Base-by-base conservation (phyloP, 2,113 vertebrate genomes). In the Mormyrus lacerda region DNA sequence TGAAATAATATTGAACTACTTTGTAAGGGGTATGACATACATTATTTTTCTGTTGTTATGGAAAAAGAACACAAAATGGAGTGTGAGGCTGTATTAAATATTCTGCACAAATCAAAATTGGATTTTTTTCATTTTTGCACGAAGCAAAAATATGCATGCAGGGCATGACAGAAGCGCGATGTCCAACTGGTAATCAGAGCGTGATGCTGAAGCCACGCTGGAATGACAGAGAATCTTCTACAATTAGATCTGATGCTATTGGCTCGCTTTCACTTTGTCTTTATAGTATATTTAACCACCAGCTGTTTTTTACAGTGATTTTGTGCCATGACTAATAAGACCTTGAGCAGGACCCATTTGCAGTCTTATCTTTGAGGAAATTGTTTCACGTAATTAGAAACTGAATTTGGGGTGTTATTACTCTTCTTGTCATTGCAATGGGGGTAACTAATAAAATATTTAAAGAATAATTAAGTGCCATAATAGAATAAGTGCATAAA, bases 381-480 rank as follows among this genome's bases (percentile, higher is more conserved):
- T 92, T 92, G 91, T 91, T 91, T 69, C 92, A 91, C 86, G 91
- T 90, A 93, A 91, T 91, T 93, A 92, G 93, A 92, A 92, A 88
- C 89, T 87, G 90, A 89, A 90, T 92, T 90, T 92, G 89, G 83
- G 90, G 89, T 88, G 89, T 89, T 91, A 92, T 93, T 92, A 92
- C 91, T 93, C 90, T 92, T 91, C 89, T 90, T 90, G 91, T 91
- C 91, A 91, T 89, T 89, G 88, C 90, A 85, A 92, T 89, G 92
- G 92, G 90, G 94, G 93, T 91, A 91, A 94, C 93, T 95, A 93
- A 96, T 96, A 93, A 96, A 96, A 96, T 95, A 97, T 96, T 94
- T 61, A 96, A 94, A 94, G 85, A 95, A 95, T 94, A 96, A 96
- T 96, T 95, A 93, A 90, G 93, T 92, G 91, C 90, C 90, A 93